phyloP scores from a whole-genome alignment of 1,140 invertebrate genomes.

The Medauroidea extradentata region DNA sequence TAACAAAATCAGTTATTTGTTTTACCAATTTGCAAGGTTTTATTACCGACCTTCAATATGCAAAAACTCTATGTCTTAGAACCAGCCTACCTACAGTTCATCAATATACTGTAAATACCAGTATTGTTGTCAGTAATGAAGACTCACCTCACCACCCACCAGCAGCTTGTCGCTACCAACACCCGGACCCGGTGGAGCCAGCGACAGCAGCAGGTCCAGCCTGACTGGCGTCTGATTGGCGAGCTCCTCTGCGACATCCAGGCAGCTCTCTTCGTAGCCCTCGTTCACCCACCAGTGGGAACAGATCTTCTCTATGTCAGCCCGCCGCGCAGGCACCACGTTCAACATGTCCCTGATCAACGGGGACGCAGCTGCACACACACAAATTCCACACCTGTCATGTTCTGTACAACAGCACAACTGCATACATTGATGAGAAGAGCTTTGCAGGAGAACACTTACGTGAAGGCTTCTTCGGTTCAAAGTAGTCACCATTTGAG shows the following conservation, averaged over 20 bases:
- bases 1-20: too few species aligned
- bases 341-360: slow-evolving; percentile 93
- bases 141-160: slow-evolving; percentile 39
- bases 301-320: slow-evolving; percentile 92
- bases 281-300: slow-evolving; percentile 82
- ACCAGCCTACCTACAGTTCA: too few species aligned
- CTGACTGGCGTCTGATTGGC: slow-evolving; percentile 86
- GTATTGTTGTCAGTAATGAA: background rate
- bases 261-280: slow-evolving; percentile 75
- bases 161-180: slow-evolving; percentile 7
- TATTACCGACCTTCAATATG: too few species aligned
- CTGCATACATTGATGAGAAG: background rate
- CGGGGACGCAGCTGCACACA: slow-evolving; percentile 77
- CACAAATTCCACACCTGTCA: too few species aligned
- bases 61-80: too few species aligned
- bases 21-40: too few species aligned
- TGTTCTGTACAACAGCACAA: background rate
- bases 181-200: slow-evolving; percentile 63
- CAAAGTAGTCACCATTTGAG: slow-evolving; percentile 94
- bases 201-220: slow-evolving; percentile 78
- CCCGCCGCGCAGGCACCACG: slow-evolving; percentile 81
- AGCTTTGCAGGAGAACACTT: slow-evolving; percentile 42
- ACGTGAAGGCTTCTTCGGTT: slow-evolving; percentile 92
- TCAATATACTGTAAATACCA: too few species aligned
- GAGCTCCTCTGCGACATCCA: slow-evolving; percentile 81